These are phyloP conservation scores for Ptychochromis oligacanthus DNA, from an alignment of 2,113 vertebrate species.

Conservation along the genomic window DNA sequence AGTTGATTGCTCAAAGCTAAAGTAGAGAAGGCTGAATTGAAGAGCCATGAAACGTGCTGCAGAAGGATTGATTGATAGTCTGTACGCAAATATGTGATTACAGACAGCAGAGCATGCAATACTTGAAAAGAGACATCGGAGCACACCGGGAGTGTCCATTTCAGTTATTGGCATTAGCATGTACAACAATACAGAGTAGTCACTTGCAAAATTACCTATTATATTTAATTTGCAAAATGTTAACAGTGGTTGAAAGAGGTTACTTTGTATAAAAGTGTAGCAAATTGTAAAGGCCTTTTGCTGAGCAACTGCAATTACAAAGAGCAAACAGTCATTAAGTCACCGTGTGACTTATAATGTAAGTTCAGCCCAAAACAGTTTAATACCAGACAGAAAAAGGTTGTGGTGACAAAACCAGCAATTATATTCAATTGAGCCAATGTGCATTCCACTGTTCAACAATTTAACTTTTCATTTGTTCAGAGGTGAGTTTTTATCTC, in stretches of 20 bases:
- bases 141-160: background rate
- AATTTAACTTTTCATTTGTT: background rate
- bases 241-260: background rate
- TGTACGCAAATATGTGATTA: constrained; percentile 10
- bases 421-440: background rate
- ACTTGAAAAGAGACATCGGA: background rate
- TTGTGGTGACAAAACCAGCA: background rate
- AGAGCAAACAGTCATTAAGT: background rate
- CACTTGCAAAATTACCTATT: background rate
- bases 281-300: background rate
- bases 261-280: background rate
- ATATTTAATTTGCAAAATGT: background rate
- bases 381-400: background rate
- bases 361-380: background rate
- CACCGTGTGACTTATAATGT: background rate
- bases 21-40: constrained; percentile 40
- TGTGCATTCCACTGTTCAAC: background rate
- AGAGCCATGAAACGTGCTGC: constrained; percentile 21
- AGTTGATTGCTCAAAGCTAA: constrained; percentile 51
- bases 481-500: background rate
- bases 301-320: background rate
- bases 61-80: constrained; percentile 54
- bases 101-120: constrained; percentile 1
- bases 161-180: background rate
- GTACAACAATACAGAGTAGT: background rate